Evolutionary conservation across 2,113 vertebrate species (phyloP), one percentile per base, ranked within the genome.

Genomic region (Pachyramphus minor): DNA sequence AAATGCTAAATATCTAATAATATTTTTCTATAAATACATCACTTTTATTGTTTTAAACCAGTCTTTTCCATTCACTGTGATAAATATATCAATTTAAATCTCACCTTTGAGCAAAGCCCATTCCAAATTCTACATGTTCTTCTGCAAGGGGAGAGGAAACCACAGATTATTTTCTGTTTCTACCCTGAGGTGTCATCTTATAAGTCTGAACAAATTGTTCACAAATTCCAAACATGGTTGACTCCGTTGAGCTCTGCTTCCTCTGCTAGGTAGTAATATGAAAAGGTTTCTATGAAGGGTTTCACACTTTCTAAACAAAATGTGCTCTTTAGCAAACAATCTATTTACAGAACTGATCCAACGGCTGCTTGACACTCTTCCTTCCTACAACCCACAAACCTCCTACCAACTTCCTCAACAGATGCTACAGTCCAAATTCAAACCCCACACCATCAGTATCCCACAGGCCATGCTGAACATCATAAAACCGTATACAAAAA

Each of bases 301-400:
- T 92, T 90, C 64, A 68, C 62, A 75, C 50, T 93, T 95, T 88
- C 83, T 52, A 95, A 93, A 84, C 50, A 64, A 72, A 90, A 52
- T 22, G 7, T 15, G 27, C 33, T 76, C 60, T 89, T 71, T 56
- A 92, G 73, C 66, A 83, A 94, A 67, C 5, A 23, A 75, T 13
- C 67, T 95, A 79, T 89, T 89, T 94, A 73, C n/a, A 82, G 84
- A 95, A 94, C 66, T n/a, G 69, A 93, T 91, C 87, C 91, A 96
- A 95, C 33, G 63, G 93, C 89, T 93, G 73, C 58, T 83, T 55
- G 59, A 93, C 94, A 91, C 49, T 73, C 81, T 93, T 95, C 90
- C 93, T 96, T 94, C 81, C 63, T 68, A 37, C 52, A 74, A 67
- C 64, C 75, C 92, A 88, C 90, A 88, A 90, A 72, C 64, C 27